Base-by-base conservation (phyloP, 2,113 vertebrate genomes). In the Grammomys surdaster region DNA sequence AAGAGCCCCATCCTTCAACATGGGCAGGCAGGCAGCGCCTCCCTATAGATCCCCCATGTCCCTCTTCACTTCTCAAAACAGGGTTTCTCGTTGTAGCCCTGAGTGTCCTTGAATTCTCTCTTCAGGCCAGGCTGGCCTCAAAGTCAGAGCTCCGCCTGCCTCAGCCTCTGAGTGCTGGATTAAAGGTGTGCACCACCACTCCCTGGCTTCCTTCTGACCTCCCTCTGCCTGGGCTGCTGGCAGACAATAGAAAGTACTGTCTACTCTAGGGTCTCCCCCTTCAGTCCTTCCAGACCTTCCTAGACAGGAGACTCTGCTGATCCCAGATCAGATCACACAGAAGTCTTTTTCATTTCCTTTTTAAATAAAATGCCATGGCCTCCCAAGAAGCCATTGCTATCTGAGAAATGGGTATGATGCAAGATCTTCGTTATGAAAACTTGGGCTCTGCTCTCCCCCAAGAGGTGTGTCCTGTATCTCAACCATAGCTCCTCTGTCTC, bases 361-460 rank as follows among this genome's bases (percentile, higher is more conserved):
- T 96, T 33, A 43, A 93, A 81, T 88, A 92, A 85, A 65, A 75
- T 86, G 16, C n/a, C 9, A 3, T 40, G 24, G 67, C 77, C 86
- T 96, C 72, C 43, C 77, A 82, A 40, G 94, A 96, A 82, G 77
- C 43, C 26, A n/a, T 6, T 63, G 6, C 95, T 75, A 63, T 65
- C 60, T 78, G 63, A 31, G 28, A 70, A 54, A 60, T 2, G 82
- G 22, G 46, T 16, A 5, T 56, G 17, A 14, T 80, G 36, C 77
- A 56, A 77, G 91, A 43, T 70, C 76, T 73, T 60, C 17, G 5
- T 78, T 87, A 9, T 46, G 7, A 31, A 22, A 67, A 77, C 13
- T n/a, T 33, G 3, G 48, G 2, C 22, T 28, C 12, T 40, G 1
- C 19, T 22, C 10, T 40, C 7, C 28, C n/a, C 14, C 87, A 60